phyloP scores from a whole-genome alignment of 1,140 invertebrate species.

The Hyphantria cunea region DNA sequence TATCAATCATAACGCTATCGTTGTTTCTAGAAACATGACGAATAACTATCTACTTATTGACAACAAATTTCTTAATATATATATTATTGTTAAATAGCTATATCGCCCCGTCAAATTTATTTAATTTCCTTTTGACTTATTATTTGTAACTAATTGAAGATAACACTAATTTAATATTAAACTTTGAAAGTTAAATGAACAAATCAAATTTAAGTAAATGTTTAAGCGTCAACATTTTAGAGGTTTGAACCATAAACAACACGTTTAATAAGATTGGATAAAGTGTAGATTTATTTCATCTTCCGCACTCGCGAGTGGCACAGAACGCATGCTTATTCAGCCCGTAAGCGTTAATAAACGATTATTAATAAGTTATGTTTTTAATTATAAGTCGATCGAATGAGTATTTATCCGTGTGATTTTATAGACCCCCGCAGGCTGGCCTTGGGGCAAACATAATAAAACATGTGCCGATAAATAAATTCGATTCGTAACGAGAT shows the following conservation, averaged over 20 bases:
- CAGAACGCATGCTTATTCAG: conserved; percentile 30
- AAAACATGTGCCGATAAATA: conserved; percentile 74
- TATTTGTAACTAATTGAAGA: no score
- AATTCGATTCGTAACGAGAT: conserved; percentile 77
- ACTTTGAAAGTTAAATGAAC: neutral
- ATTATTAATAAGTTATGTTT: conserved; percentile 79
- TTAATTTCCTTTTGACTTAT: no score
- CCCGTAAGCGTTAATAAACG: conserved; percentile 72
- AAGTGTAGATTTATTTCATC: conserved; percentile 18
- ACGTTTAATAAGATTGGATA: conserved; percentile 17
- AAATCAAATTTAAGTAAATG: conserved; percentile 27
- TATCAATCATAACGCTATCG: no score
- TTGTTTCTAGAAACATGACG: no score
- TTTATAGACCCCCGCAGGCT: conserved; percentile 76
- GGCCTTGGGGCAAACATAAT: conserved; percentile 54
- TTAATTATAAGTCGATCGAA: conserved; percentile 72
- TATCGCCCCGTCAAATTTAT: no score
- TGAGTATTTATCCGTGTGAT: conserved; percentile 77
- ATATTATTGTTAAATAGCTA: no score
- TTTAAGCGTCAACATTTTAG: neutral
- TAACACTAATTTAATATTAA: neutral
- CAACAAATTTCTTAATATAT: no score
- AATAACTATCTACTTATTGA: no score
- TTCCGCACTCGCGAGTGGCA: neutral
- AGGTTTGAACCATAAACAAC: conserved; percentile 18